Evolutionary conservation across 1,140 invertebrate genomes (phyloP).

Genomic region (Cheumatopsyche charites): DNA sequence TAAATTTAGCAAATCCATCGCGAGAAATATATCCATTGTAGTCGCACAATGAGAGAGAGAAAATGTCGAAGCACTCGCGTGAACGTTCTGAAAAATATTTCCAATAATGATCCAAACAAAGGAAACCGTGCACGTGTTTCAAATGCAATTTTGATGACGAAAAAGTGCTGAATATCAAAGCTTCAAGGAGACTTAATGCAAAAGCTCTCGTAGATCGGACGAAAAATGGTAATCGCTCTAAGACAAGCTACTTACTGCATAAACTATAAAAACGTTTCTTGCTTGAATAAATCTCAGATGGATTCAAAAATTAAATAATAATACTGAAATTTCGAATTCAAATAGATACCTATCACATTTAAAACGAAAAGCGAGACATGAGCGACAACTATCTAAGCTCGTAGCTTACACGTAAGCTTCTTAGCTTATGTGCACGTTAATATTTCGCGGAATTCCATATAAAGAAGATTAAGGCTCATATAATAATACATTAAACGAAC

Average conservation of each 20-base stretch:
- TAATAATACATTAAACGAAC: too few relatives aligned
- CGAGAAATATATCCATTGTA: too few relatives aligned
- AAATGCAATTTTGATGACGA: slow-evolving; percentile 14
- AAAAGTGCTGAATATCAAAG: background rate
- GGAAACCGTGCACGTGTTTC: background rate
- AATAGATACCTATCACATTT: too few relatives aligned
- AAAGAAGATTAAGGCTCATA: background rate
- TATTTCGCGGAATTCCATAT: background rate
- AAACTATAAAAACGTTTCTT: background rate
- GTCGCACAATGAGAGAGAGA: too few relatives aligned
- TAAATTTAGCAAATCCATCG: too few relatives aligned
- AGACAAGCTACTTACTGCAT: background rate
- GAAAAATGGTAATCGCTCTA: slow-evolving; percentile 7
- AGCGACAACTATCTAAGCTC: too few relatives aligned
- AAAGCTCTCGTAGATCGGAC: background rate
- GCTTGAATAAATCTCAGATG: too few relatives aligned
- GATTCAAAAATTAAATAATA: too few relatives aligned
- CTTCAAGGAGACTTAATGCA: background rate
- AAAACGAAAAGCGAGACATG: too few relatives aligned
- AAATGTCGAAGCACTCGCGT: too few relatives aligned
- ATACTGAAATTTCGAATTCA: too few relatives aligned
- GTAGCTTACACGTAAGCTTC: slow-evolving; percentile 5
- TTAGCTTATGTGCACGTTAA: slow-evolving; percentile 8
- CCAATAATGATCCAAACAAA: background rate
- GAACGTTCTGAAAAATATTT: background rate